Evolutionary conservation across 1,140 invertebrate species (phyloP).

Genomic region (Drosophila santomea): DNA sequence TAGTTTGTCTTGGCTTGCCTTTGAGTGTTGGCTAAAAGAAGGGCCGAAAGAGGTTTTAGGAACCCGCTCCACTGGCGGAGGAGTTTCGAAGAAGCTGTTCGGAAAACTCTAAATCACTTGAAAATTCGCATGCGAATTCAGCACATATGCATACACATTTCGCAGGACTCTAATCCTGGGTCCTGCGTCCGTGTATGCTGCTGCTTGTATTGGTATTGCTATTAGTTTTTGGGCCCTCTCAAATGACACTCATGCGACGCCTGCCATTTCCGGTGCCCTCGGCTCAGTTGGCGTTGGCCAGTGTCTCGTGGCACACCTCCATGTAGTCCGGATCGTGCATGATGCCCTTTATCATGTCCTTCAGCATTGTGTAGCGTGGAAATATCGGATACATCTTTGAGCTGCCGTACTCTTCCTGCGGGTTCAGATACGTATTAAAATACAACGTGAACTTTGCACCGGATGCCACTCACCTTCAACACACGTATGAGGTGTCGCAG

Average conservation of each 20-base stretch:
- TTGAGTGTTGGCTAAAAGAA: slow-evolving; percentile 39
- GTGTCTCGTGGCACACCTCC: slow-evolving; percentile 95
- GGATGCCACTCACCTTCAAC: slow-evolving; percentile 89
- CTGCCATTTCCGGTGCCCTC: slow-evolving; percentile 81
- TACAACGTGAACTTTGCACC: slow-evolving; percentile 29
- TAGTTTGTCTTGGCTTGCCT: slow-evolving; percentile 47
- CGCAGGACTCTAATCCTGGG: slow-evolving; percentile 3
- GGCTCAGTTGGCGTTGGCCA: slow-evolving; percentile 83
- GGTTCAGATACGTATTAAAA: slow-evolving; percentile 4
- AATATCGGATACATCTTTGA: slow-evolving; percentile 97
- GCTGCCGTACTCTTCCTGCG: slow-evolving; percentile 93
- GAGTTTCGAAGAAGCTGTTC: slow-evolving; percentile 37
- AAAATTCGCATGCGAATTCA: slow-evolving; percentile 66
- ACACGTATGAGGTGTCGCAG: slow-evolving; percentile 94
- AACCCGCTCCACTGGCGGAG: slow-evolving; percentile 23
- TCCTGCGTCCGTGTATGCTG: slow-evolving; percentile 35
- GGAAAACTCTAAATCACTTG: slow-evolving; percentile 46
- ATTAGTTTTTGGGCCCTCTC: slow-evolving; percentile 57
- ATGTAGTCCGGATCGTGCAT: slow-evolving; percentile 97
- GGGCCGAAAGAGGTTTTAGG: slow-evolving; percentile 30
- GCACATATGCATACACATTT: slow-evolving; percentile 4
- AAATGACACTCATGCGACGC: slow-evolving; percentile 82
- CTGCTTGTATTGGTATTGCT: slow-evolving; percentile 45
- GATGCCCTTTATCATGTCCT: slow-evolving; percentile 97
- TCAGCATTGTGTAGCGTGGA: slow-evolving; percentile 96